Evolutionary conservation across 2,797 vertebrate genomes (phyloP), one percentile per base, ranked within the genome.

Genomic region (Rachycentron canadum): DNA sequence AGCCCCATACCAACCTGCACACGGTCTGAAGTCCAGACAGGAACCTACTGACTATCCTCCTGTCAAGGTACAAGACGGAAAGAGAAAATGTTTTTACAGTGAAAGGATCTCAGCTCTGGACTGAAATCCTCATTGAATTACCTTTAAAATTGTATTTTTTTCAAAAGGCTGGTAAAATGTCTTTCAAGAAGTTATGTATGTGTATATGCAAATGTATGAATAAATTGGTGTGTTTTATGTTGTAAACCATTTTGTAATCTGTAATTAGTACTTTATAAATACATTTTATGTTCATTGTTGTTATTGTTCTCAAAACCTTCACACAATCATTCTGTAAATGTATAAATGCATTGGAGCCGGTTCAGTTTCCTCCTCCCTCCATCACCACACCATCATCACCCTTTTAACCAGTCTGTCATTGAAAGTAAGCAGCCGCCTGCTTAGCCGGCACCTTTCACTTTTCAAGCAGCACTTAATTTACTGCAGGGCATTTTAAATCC

Each of bases 401-500:
- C 69, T 69, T 34, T 81, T 78, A 86, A 82, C 80, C 83, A 65
- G 69, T 23, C 69, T 84, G 85, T 87, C 83, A 86, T 79, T 81
- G 86, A 76, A 82, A 91, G 84, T 91, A 93, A 95, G 93, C 83
- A 86, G 84, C 64, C 47, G 58, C 65, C 83, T 92, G 93, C 94
- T 95, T 92, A 92, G 86, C 85, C n/a, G 71, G 81, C 93, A 92
- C 82, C 88, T 94, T 90, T 91, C 82, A 90, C 88, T 92, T 91
- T 70, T 82, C 89, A 86, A 93, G 88, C 86, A 71, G 87, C 69
- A 79, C 87, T 94, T 94, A 82, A 91, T 94, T 94, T 93, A 82
- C 83, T 82, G 86, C 83, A 79, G 84, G 81, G 91, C 85, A 89
- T 89, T 90, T 89, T 90, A 93, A 92, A 94, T 94, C 94, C 93